Conservation (phyloP, 2,797 vertebrate species). For the Microctenopoma steveboyesi region DNA sequence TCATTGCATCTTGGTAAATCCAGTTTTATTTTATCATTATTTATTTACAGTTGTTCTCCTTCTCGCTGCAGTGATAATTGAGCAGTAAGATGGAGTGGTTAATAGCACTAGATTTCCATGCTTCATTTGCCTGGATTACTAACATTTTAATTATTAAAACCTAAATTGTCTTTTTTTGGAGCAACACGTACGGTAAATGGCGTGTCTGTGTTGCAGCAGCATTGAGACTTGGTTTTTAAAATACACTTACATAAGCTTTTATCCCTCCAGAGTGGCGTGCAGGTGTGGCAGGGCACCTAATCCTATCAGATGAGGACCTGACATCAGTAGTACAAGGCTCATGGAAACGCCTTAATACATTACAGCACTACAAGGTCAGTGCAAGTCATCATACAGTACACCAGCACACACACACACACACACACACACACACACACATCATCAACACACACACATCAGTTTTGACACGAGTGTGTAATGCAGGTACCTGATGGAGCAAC, state of each 20-base stretch:
- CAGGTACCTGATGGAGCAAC: conserved; percentile 97
- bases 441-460: background rate
- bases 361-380: conserved; percentile 96
- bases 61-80: background rate
- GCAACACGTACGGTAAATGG: background rate
- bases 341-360: conserved; percentile 95
- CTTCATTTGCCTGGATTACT: background rate
- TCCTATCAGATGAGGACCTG: conserved; percentile 95
- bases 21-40: background rate
- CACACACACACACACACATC: background rate
- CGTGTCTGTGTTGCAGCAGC: background rate
- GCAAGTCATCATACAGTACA: background rate
- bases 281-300: conserved; percentile 94
- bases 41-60: background rate
- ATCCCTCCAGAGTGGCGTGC: conserved; percentile 91
- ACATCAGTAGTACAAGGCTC: conserved; percentile 94
- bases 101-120: background rate
- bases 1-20: conserved; percentile 92
- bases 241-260: background rate
- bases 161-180: background rate
- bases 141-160: background rate
- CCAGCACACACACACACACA: background rate
- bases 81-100: background rate
- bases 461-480: conserved; percentile 3
- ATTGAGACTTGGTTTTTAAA: background rate